Evolutionary conservation across 2,888 invertebrate genomes (phyloP).

Genomic region (Eugnorisma glareosa): DNA sequence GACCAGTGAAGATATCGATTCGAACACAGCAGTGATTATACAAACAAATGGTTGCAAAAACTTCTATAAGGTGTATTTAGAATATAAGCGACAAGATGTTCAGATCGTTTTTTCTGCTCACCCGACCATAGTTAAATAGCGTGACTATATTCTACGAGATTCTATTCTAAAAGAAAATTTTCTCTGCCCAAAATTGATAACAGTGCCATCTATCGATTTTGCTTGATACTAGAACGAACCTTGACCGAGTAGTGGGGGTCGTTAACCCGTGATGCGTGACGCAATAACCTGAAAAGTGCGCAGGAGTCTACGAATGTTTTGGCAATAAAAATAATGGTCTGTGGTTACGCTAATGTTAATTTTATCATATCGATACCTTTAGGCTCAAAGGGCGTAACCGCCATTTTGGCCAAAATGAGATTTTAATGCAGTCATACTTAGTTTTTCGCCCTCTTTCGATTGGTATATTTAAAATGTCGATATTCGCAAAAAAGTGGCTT

Average conservation of each 20-base stretch:
- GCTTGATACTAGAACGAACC: slow-evolving; percentile 58
- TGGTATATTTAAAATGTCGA: too few species aligned
- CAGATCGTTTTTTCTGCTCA: too few species aligned
- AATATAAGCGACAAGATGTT: neutral
- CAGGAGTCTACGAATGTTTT: slow-evolving; percentile 55
- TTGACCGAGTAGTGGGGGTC: slow-evolving; percentile 67
- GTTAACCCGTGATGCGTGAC: slow-evolving; percentile 55
- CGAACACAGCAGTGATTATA: neutral
- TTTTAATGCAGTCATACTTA: too few species aligned
- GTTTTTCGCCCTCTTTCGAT: too few species aligned
- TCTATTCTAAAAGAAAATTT: neutral
- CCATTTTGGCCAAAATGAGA: too few species aligned
- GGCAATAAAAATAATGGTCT: slow-evolving; percentile 47
- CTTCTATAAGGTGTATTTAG: slow-evolving; percentile 12
- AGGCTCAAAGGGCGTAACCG: too few species aligned
- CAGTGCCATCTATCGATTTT: slow-evolving; percentile 61
- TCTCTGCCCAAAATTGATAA: neutral
- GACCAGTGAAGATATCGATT: neutral
- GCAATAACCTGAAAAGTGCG: slow-evolving; percentile 65
- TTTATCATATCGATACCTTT: too few species aligned
- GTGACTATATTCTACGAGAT: neutral
- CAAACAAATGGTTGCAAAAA: slow-evolving; percentile 4
- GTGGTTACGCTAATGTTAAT: slow-evolving; percentile 27
- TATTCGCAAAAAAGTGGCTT: too few species aligned
- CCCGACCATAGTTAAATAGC: neutral